phyloP scores from a whole-genome alignment of 92 coral and sea anemone genomes.

The Bergia sp. region DNA sequence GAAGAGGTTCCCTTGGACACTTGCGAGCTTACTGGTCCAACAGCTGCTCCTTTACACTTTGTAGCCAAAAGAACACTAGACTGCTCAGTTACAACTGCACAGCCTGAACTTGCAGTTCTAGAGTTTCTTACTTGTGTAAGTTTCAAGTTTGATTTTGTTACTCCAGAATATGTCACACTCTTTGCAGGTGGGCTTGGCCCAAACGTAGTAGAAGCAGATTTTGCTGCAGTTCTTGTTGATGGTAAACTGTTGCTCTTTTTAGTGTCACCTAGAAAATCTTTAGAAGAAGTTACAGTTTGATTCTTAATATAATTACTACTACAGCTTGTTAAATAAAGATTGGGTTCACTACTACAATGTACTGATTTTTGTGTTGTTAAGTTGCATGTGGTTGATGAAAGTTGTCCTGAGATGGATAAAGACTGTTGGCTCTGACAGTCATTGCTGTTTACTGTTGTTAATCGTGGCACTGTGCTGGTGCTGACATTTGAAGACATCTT shows the following conservation, averaged over 20 bases:
- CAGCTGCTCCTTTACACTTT: not conserved
- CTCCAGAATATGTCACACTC: constrained; percentile 57
- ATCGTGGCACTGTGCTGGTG: not conserved
- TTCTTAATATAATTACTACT: not conserved
- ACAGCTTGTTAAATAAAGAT: constrained; percentile 17
- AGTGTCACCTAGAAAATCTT: not conserved
- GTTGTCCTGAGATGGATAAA: constrained; percentile 29
- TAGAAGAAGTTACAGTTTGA: not conserved
- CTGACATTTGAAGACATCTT: constrained; percentile 15
- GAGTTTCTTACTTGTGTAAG: constrained; percentile 2
- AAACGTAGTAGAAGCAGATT: not conserved
- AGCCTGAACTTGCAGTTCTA: constrained; percentile 13
- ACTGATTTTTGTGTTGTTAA: constrained; percentile 21
- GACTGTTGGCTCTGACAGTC: constrained; percentile 9
- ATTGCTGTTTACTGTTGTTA: constrained; percentile 17
- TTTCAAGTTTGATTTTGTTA: constrained; percentile 52
- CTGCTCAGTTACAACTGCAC: not conserved
- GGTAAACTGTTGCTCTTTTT: constrained; percentile 37
- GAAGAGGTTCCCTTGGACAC: not conserved
- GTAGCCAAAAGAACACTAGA: not conserved
- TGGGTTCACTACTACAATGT: constrained; percentile 36
- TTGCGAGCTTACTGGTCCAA: not conserved
- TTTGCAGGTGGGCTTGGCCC: constrained; percentile 23
- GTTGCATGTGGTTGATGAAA: not conserved
- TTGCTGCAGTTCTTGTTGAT: not conserved